A percentile compares a stretch with the other conserved stretches of the same genome.
Conservation (phyloP, 2,113 vertebrate genomes). For the Sebastes schlegelii region DNA sequence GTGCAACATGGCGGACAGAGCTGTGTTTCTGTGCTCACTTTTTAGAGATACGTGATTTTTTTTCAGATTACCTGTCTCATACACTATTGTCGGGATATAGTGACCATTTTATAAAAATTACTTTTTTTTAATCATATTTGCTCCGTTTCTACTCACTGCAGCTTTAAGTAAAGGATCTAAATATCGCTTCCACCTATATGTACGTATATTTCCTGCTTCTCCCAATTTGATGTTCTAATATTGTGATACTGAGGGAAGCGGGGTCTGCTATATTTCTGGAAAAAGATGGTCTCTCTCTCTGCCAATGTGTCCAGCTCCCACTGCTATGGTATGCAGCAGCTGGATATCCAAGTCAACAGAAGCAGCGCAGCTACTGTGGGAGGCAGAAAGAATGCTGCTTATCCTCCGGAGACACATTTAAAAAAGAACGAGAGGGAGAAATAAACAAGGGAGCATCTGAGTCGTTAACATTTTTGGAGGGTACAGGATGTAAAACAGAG, state of each 20-base stretch:
- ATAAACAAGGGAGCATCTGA: slow-evolving; percentile 13
- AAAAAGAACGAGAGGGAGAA: slow-evolving; percentile 17
- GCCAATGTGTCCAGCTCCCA: not conserved
- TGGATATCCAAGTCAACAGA: slow-evolving; percentile 32
- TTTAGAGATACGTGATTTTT: too few relatives aligned
- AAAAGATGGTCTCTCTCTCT: not conserved
- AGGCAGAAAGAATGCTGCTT: slow-evolving; percentile 14
- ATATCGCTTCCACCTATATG: not conserved
- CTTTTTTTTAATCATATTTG: too few relatives aligned
- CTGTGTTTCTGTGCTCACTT: too few relatives aligned
- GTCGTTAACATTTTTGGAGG: slow-evolving; percentile 1
- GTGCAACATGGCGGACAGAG: too few relatives aligned
- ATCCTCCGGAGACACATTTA: slow-evolving; percentile 32
- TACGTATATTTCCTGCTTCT: not conserved
- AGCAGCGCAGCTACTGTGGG: slow-evolving; percentile 20
- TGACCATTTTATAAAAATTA: too few relatives aligned
- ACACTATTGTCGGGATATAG: too few relatives aligned
- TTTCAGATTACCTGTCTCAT: too few relatives aligned
- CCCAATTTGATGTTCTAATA: not conserved
- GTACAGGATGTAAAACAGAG: not conserved
- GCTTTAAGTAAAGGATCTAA: not conserved
- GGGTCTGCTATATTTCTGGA: slow-evolving; percentile 15
- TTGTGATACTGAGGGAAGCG: not conserved
- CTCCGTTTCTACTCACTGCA: too few relatives aligned
- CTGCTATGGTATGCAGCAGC: slow-evolving; percentile 1